These are phyloP conservation scores for Sialis fuliginosa DNA, from an alignment of 2,888 invertebrate species.

Conservation along the genomic window DNA sequence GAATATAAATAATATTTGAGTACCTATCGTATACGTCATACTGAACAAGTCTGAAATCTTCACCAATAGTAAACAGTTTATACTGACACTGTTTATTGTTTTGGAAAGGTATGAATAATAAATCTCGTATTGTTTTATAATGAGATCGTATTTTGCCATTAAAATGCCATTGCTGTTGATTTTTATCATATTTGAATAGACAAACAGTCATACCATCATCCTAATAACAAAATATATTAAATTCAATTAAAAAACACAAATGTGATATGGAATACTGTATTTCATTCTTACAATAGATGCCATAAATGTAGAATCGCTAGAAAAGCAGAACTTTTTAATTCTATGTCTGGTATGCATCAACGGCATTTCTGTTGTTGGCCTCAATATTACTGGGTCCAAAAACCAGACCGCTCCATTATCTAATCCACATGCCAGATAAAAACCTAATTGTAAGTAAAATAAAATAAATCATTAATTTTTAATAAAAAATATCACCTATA, in stretches of 20 bases:
- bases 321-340: conserved; percentile 34
- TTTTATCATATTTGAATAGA: conserved; percentile 27
- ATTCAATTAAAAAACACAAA: not conserved
- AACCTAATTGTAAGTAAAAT: conserved; percentile 20
- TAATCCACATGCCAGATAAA: conserved; percentile 38
- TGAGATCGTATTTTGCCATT: conserved; percentile 44
- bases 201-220: conserved; percentile 33
- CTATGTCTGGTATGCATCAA: conserved; percentile 26
- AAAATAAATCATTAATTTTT: not conserved
- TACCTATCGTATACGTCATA: conserved; percentile 23
- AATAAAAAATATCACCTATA: too few relatives aligned
- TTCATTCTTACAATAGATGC: conserved; percentile 33
- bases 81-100: conserved; percentile 19
- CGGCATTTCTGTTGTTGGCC: conserved; percentile 26
- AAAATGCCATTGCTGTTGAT: conserved; percentile 28
- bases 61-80: conserved; percentile 37
- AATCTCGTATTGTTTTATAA: conserved; percentile 33
- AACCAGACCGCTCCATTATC: conserved; percentile 39
- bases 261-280: not conserved
- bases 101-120: conserved; percentile 33
- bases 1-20: too few relatives aligned
- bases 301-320: conserved; percentile 31
- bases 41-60: conserved; percentile 38
- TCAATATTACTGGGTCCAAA: conserved; percentile 36
- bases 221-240: conserved; percentile 21